Evolutionary conservation across 2,797 vertebrate species (phyloP).

Genomic region (Somateria mollissima): DNA sequence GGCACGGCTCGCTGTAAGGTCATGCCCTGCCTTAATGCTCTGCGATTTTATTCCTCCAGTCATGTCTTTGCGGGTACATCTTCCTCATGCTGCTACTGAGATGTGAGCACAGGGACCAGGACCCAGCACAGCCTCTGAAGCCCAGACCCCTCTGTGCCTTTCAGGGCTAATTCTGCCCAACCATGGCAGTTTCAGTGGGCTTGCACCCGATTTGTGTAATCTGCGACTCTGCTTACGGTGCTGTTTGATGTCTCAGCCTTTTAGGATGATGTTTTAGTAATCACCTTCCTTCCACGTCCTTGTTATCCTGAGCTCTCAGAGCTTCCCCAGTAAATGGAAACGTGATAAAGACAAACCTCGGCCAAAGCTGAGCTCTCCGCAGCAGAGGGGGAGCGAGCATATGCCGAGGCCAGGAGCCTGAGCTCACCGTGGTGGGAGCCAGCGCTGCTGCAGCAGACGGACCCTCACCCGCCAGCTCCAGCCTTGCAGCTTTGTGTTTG

Average conservation of each 20-base stretch:
- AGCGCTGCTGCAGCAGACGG: not conserved
- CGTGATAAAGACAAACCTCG: not conserved
- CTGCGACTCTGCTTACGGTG: not conserved
- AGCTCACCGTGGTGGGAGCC: not conserved
- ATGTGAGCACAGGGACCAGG: not conserved
- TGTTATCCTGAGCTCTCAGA: not conserved
- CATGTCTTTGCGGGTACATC: not conserved
- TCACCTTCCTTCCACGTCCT: not conserved
- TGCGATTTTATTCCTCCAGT: not conserved
- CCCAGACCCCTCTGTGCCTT: not conserved
- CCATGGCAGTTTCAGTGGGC: not conserved
- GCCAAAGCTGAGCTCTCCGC: not conserved
- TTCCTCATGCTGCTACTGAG: fast-evolving
- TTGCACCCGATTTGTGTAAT: not conserved
- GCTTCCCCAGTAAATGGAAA: not conserved
- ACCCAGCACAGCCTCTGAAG: not conserved
- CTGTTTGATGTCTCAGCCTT: not conserved
- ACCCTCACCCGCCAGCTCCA: not conserved
- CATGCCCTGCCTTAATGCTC: not conserved
- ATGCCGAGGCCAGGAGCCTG: not conserved
- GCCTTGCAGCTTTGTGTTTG: not conserved
- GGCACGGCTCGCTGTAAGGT: not conserved
- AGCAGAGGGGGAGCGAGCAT: not conserved
- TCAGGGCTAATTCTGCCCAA: not conserved
- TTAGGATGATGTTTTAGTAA: not conserved